Evolutionary conservation across 1,140 invertebrate species (phyloP).

Genomic region (Drosophila chauvacae): DNA sequence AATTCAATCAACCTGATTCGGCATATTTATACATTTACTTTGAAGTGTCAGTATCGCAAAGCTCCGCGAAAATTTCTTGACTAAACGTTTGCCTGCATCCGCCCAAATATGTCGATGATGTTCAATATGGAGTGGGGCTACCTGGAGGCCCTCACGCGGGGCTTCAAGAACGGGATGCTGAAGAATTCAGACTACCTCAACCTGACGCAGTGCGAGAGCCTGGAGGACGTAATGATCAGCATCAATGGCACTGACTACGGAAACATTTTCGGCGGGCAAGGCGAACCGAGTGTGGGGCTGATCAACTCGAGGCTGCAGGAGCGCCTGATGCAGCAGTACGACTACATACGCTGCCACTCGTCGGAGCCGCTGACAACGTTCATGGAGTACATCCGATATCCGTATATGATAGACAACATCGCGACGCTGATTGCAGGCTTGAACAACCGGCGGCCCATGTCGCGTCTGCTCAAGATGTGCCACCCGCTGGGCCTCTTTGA

Average conservation of each 20-base stretch:
- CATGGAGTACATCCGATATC: conserved; percentile 99
- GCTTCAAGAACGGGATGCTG: conserved; percentile 99
- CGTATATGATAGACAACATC: conserved; percentile 99
- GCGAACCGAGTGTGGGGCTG: conserved; percentile 97
- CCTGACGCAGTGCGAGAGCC: conserved; percentile 98
- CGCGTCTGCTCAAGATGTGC: conserved; percentile 98
- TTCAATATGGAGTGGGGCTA: conserved; percentile 98
- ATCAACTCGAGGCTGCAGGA: conserved; percentile 99
- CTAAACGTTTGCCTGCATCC: background rate
- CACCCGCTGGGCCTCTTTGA: conserved; percentile 99
- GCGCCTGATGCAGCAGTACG: conserved; percentile 98
- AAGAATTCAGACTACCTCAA: conserved; percentile 99
- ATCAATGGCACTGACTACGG: conserved; percentile 99
- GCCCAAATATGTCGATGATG: conserved; percentile 32
- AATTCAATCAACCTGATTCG: background rate
- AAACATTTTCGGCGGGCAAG: conserved; percentile 95
- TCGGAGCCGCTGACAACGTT: conserved; percentile 98
- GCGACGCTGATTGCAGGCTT: conserved; percentile 99
- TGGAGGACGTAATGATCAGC: conserved; percentile 99
- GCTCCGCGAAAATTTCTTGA: background rate
- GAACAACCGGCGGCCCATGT: conserved; percentile 98
- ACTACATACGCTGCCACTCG: conserved; percentile 98
- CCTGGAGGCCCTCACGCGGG: conserved; percentile 97
- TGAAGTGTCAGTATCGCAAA: background rate
- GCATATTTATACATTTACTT: background rate